phyloP scores from a whole-genome alignment of 2,888 invertebrate species.

The Iphiclides podalirius region DNA sequence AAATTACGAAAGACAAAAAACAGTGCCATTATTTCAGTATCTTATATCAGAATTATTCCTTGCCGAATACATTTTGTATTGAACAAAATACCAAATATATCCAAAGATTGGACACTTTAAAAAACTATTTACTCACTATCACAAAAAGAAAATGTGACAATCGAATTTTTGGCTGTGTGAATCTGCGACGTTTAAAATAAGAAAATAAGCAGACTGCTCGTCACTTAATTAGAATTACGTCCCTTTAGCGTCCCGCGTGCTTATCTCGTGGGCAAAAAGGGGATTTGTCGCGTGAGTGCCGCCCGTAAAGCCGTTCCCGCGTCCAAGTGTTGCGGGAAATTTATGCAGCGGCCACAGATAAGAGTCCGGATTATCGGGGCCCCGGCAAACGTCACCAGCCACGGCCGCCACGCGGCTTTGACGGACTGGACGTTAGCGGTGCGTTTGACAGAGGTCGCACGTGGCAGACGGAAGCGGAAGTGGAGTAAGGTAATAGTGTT shows the following conservation, averaged over 20 bases:
- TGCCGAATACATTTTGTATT: too few relatives aligned
- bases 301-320: slow-evolving; percentile 14
- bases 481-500: too few relatives aligned
- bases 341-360: slow-evolving; percentile 39
- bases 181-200: too few relatives aligned
- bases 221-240: neutral
- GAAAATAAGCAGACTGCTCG: neutral
- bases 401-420: slow-evolving; percentile 29
- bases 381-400: slow-evolving; percentile 35
- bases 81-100: too few relatives aligned
- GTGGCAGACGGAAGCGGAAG: neutral
- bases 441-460: slow-evolving; percentile 2
- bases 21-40: too few relatives aligned
- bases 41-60: too few relatives aligned
- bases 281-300: neutral
- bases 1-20: too few relatives aligned
- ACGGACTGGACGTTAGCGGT: slow-evolving; percentile 16
- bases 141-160: too few relatives aligned
- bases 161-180: too few relatives aligned
- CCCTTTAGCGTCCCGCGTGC: neutral
- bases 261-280: slow-evolving; percentile 3
- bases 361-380: slow-evolving; percentile 46
- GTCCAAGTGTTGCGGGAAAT: slow-evolving; percentile 32
- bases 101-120: too few relatives aligned
- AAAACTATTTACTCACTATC: too few relatives aligned